Evolutionary conservation across 2,113 vertebrate genomes (phyloP), one percentile per base, ranked within the genome.

Genomic region (Burhinus bistriatus): DNA sequence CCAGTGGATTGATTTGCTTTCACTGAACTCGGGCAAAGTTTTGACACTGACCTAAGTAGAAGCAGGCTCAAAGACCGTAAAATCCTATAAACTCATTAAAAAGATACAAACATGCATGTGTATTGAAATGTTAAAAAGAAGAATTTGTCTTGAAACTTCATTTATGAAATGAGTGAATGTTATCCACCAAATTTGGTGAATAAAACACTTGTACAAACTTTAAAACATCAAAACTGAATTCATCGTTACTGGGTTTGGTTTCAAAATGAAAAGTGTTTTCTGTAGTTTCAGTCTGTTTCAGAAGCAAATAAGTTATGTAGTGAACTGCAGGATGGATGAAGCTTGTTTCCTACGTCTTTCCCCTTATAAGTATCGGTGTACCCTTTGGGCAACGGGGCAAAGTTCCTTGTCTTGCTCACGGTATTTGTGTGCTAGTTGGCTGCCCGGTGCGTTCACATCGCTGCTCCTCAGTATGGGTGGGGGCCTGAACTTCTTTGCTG

Each of bases 11-110:
- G 92, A 21, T 89, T 94, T 87, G 52, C 52, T 87, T 79, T 94
- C 65, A 38, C 83, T 91, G 59, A 81, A 79, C 55, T 95, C 64
- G 5, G 47, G 21, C 77, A 6, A 93, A 96, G 49, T 94, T 96
- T 87, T 91, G 78, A 42, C 29, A 49, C 69, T 84, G 72, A 52
- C 57, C 62, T 73, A 79, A 91, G 84, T 36, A 44, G 85, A 42
- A 72, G 57, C 36, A 91, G 75, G 42, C 77, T 76, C 91, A 87
- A 84, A 76, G 40, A 27, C 70, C 0, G 0, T 65, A 69, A 85
- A 95, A 96, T 95, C 89, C 96, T 25, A 73, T 94, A 38, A 95
- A 95, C 73, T 85, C 89, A 73, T 95, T 95, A 95, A 94, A 89
- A 94, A 91, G 93, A 90, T 82, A 72, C 87, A 94, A 94, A 94